Base-by-base conservation (phyloP, 2,113 vertebrate genomes). In the Notothenia rossii region DNA sequence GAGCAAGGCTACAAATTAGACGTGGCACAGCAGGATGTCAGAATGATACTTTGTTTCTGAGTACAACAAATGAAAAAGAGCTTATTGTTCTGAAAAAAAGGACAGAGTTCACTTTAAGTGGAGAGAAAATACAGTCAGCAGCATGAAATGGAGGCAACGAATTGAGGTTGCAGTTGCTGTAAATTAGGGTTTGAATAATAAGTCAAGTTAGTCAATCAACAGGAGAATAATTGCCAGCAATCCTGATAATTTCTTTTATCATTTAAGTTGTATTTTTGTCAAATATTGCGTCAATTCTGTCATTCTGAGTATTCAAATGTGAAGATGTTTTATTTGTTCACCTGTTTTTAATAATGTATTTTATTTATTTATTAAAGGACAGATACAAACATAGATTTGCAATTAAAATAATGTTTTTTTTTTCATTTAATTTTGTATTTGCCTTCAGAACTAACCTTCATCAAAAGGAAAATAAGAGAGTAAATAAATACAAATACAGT, bases 1-100 rank as follows among this genome's bases (percentile, higher is more conserved):
- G 79, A 54, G 56, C 75, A 74, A 62, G 55, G 71, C 77, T 79
- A 75, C 81, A 85, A 87, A 92, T 90, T 79, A 77, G 74, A 86
- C 65, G 49, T 72, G 69, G 75, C 70, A 80, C 71, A 79, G 80
- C 77, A 75, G 80, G 75, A 77, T 59, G 85, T 87, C 81, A 70
- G 36, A 77, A 62, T 71, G 63, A 72, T 60, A 81, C 71, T 83
- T 87, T 75, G 72, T 72, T 62, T 81, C 71, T 33, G 64, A 79
- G 61, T 15, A 45, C 55, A 61, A 79, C 72, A 55, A 50, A 61
- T 69, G 59, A 77, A 82, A 12, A 45, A 6, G 61, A 56, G 82
- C 54, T 71, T 46, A 66, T 76, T 75, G 75, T 58, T 72, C 70
- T 9, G 36, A 7, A 6, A 18, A 73, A 53, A 55, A 36, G 14